These are phyloP conservation scores for Nettapus auritus DNA, from an alignment of 2,113 vertebrate species.

Conservation along the genomic window DNA sequence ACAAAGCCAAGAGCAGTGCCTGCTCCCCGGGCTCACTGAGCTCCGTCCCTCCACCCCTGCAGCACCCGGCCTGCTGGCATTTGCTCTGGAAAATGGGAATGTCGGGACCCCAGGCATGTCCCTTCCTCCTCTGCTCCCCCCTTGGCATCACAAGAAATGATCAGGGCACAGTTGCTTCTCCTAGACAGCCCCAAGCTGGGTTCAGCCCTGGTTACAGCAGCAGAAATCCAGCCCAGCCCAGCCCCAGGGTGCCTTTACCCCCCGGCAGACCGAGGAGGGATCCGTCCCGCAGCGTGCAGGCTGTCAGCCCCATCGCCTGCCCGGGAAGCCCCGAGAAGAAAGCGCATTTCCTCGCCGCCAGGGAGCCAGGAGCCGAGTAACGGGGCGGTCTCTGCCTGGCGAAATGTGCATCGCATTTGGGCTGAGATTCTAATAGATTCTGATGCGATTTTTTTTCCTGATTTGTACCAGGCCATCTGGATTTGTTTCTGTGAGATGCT, in stretches of 20 bases:
- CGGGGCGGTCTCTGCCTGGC: slow-evolving; percentile 37
- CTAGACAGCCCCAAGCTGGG: accelerated
- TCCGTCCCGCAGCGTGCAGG: neutral
- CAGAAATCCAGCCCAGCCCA: neutral
- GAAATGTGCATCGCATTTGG: slow-evolving; percentile 57
- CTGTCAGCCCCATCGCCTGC: slow-evolving; percentile 38
- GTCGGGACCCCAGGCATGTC: no score
- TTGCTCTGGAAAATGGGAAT: neutral
- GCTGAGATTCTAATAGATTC: slow-evolving; percentile 68
- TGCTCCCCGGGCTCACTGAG: accelerated
- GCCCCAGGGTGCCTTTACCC: neutral
- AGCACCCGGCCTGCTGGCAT: accelerated
- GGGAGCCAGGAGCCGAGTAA: slow-evolving; percentile 33
- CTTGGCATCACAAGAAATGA: no score
- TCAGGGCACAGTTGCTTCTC: neutral
- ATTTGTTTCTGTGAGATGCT: slow-evolving; percentile 69
- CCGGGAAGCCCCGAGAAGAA: neutral
- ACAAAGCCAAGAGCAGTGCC: neutral
- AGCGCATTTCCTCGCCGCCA: slow-evolving; percentile 56
- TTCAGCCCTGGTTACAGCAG: neutral
- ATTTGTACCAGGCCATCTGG: slow-evolving; percentile 74
- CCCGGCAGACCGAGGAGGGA: accelerated
- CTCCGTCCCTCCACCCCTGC: neutral
- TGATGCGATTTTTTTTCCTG: slow-evolving; percentile 51
- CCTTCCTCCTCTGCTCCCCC: no score